Percentiles rank a stretch among this genome's conserved stretches.
phyloP scores from a whole-genome alignment of 2,113 vertebrate genomes.

The Aegotheles bennettii region DNA sequence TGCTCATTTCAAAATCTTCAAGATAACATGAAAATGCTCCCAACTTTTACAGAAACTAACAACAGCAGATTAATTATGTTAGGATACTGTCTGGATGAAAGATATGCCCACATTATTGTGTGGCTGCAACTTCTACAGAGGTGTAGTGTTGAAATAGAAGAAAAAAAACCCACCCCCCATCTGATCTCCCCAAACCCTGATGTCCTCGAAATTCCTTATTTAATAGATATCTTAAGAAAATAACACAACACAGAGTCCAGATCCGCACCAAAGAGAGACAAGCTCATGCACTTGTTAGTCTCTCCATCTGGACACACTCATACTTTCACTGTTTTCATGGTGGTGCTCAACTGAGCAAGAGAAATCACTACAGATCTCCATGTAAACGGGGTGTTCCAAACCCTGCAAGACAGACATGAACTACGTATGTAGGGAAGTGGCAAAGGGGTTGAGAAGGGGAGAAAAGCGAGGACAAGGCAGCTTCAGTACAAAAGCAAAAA shows the following conservation, averaged over 20 bases:
- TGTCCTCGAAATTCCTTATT: background rate
- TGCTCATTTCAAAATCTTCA: background rate
- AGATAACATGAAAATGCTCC: background rate
- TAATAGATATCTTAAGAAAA: background rate
- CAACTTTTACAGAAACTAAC: background rate
- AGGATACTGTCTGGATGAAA: background rate
- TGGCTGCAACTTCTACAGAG: background rate
- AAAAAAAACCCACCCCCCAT: background rate
- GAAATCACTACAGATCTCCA: background rate
- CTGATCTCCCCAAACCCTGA: background rate
- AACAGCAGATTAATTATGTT: background rate
- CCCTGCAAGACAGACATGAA: background rate
- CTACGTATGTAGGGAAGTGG: background rate
- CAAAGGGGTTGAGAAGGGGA: background rate
- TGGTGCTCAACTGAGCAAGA: background rate
- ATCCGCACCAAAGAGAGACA: background rate
- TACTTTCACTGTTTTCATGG: background rate
- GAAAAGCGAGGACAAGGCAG: background rate
- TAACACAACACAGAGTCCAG: background rate
- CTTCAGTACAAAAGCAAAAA: background rate
- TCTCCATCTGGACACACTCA: background rate
- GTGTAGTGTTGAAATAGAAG: background rate
- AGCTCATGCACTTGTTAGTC: background rate
- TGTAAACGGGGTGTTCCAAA: background rate
- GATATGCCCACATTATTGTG: background rate